Base-by-base conservation (phyloP, 2,888 invertebrate genomes). In the Watsonalla cultraria region DNA sequence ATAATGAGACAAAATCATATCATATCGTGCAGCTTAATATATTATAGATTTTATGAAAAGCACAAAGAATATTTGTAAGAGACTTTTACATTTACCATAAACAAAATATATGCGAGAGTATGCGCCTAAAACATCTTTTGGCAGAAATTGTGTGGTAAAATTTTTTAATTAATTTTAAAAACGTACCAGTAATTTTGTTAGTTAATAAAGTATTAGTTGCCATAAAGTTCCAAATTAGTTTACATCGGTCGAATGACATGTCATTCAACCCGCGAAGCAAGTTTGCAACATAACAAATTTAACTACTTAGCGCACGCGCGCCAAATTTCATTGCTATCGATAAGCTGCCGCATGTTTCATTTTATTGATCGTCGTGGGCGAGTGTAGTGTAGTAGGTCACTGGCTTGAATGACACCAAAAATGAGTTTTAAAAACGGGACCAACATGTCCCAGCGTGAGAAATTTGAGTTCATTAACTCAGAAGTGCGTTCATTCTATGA, bases 401-500 rank as follows among this genome's bases (percentile, higher is more conserved):
- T 63, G 70, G 64, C 61, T 57, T 61, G 57, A 68, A 62, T 24
- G 24, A 24, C 24, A 24, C 60, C 65, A 63, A 83, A 83, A 82
- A 90, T 90, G 91, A 84, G 80, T 76, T 68, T 81, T 57, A 88
- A 86, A 86, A 83, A 80, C 74, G 82, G 80, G 69, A 69, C 74
- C 62, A 86, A 82, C 65, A 90, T 90, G 87, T 86, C 90, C 63
- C 90, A 90, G 57, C 86, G 86, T 51, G 91, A 91, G 68, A 91
- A 90, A 74, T 87, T 93, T 57, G 89, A 92, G 66, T 77, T 92
- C 67, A 87, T 93, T 60, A 92, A 93, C 74, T 90, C 90, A 0
- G 93, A 94, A 81, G 84, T 93, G 64, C 91, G 92, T 80, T 91
- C 92, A 14, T 92, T 93, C 71, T 92, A 91, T 63, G 93, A 94